phyloP scores from a whole-genome alignment of 2,113 vertebrate species.

The Equus przewalskii region DNA sequence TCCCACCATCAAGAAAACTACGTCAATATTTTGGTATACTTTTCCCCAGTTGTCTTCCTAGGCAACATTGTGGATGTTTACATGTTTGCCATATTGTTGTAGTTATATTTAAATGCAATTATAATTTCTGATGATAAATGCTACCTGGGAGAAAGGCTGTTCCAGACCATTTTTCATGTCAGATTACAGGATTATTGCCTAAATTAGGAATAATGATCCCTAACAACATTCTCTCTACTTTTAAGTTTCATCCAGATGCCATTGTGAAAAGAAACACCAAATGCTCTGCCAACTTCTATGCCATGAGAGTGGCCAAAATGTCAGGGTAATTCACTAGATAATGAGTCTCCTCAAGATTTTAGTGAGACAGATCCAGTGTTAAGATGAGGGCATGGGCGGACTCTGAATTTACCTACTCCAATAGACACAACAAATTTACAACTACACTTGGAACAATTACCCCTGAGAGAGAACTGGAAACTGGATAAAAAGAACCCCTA shows the following conservation, averaged over 20 bases:
- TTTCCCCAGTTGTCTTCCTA: not conserved
- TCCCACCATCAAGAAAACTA: not conserved
- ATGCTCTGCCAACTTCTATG: fast-evolving
- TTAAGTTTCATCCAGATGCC: not conserved
- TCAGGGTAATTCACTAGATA: not conserved
- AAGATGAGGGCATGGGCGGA: too few relatives aligned
- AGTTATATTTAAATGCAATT: constrained; percentile 12
- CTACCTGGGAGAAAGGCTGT: constrained; percentile 6
- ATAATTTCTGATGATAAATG: constrained; percentile 57
- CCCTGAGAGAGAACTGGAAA: too few relatives aligned
- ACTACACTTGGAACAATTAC: too few relatives aligned
- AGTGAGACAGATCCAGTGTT: too few relatives aligned
- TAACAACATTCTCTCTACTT: not conserved
- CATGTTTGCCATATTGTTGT: not conserved
- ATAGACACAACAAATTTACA: too few relatives aligned
- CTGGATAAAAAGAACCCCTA: too few relatives aligned
- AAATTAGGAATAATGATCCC: constrained; percentile 14
- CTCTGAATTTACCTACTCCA: too few relatives aligned
- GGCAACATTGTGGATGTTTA: not conserved
- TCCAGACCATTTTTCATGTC: not conserved
- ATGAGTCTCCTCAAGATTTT: not conserved
- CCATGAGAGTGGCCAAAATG: not conserved
- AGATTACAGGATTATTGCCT: constrained; percentile 50
- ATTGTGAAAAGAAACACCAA: not conserved
- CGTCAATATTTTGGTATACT: not conserved